A percentile compares a stretch with the other conserved stretches of the same genome.
phyloP scores from a whole-genome alignment of 1,140 invertebrate species.

The Apis laboriosa region DNA sequence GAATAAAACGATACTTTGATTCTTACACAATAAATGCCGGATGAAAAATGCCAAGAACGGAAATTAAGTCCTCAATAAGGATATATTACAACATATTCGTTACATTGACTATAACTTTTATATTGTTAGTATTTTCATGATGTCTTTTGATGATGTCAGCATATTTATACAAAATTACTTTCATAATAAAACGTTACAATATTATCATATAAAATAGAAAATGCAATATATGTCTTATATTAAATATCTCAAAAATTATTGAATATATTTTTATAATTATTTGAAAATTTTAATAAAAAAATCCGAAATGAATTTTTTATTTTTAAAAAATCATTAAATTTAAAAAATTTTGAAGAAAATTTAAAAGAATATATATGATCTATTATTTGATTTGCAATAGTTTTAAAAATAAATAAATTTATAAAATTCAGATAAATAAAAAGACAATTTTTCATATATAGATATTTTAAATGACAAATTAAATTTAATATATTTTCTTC shows the following conservation, averaged over 20 bases:
- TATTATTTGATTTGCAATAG: neutral
- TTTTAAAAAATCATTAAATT: neutral
- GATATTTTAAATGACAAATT: too few relatives aligned
- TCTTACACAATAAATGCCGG: neutral
- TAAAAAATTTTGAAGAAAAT: neutral
- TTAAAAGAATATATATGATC: neutral
- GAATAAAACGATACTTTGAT: neutral
- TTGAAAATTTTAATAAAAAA: neutral
- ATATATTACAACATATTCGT: neutral
- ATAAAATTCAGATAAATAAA: too few relatives aligned
- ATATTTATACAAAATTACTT: neutral
- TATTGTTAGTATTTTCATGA: neutral
- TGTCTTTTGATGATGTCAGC: constrained; percentile 10
- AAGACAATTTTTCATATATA: too few relatives aligned
- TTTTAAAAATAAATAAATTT: too few relatives aligned
- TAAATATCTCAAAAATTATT: neutral
- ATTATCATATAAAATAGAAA: neutral
- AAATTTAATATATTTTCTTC: neutral
- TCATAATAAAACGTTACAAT: neutral
- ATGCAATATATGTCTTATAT: neutral
- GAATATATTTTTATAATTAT: neutral
- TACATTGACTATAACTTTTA: neutral
- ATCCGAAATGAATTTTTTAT: neutral
- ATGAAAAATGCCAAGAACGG: constrained; percentile 8
- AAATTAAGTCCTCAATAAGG: constrained; percentile 11